Evolutionary conservation across 2,113 vertebrate genomes (phyloP), one percentile per base, ranked within the genome.

Genomic region (Triplophysa tibetana): DNA sequence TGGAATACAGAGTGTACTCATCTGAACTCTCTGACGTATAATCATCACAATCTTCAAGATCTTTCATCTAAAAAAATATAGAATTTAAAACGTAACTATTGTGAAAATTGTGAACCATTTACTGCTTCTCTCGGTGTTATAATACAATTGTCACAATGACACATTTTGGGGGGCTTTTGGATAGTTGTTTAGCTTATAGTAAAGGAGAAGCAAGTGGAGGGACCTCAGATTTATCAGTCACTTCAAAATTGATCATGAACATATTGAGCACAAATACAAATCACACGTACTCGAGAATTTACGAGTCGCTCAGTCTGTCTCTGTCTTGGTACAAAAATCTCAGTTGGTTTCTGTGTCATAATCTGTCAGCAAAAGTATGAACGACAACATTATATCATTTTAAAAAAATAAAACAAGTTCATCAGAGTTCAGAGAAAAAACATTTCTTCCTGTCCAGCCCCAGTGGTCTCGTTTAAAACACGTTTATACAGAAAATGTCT

Each of bases 281-380:
- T 56, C 52, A 2, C 17, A 21, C 8, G 14, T 1, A 54, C 5
- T 54, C 19, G 14, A 45, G 48, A 58, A 78, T 38, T 69, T 78
- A 78, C 54, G 2, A 62, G 62, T 21, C 41, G 69, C 29, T 48
- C 58, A 29, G 77, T 78, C 11, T 2, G 2, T 70, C 66, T 78
- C 52, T 61, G 54, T 69, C 54, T 78, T 29, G 77, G 77, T n/a
- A 33, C 50, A 78, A 26, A 78, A 70, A 69, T 16, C n/a, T 62
- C 38, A n/a, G 29, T 78, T 70, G 61, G 38, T 45, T 70, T 70
- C 4, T 24, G 54, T 43, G n/a, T 43, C 16, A 60, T 21, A 78
- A 61, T 60, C 77, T 78, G 54, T 26, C 60, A 60, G 60, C 23
- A 78, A 60, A 69, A 69, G 33, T 74, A 61, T 43, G 16, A 24